These are phyloP conservation scores for Endotricha flammealis DNA, from an alignment of 2,888 invertebrate species.

Conservation along the genomic window DNA sequence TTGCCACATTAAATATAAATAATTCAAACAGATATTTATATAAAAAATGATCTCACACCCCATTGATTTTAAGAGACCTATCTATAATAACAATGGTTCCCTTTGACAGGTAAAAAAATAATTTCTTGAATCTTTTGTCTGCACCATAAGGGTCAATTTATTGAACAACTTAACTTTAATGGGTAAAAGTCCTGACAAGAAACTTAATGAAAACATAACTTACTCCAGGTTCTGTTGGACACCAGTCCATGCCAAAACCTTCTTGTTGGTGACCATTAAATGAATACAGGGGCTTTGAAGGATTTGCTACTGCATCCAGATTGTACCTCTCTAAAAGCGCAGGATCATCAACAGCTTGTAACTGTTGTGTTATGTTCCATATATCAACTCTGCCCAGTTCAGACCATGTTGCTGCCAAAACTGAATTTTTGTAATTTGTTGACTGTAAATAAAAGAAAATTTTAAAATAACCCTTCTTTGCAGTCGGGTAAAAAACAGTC, in stretches of 20 bases:
- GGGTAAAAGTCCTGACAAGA: too few species aligned
- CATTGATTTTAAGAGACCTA: too few species aligned
- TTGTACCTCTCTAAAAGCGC: slow-evolving; percentile 80
- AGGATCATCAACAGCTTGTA: slow-evolving; percentile 88
- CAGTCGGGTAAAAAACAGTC: too few species aligned
- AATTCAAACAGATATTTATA: too few species aligned
- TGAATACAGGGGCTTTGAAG: slow-evolving; percentile 85
- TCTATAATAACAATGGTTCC: too few species aligned
- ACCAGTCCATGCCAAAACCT: slow-evolving; percentile 98
- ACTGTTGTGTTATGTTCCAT: slow-evolving; percentile 91
- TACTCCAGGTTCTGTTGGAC: slow-evolving; percentile 85
- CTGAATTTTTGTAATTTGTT: slow-evolving; percentile 80
- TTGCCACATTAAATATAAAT: too few species aligned
- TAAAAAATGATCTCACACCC: too few species aligned
- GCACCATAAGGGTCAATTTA: too few species aligned
- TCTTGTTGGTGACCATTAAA: slow-evolving; percentile 95
- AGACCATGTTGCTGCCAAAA: slow-evolving; percentile 96
- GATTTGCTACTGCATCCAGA: slow-evolving; percentile 74
- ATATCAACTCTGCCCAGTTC: slow-evolving; percentile 95
- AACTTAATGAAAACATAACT: slow-evolving; percentile 38
- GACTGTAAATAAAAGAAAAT: slow-evolving; percentile 52
- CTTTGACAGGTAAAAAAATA: too few species aligned
- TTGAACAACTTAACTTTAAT: too few species aligned
- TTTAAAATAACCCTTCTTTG: too few species aligned
- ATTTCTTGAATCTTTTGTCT: too few species aligned